A percentile compares a stretch with the other conserved stretches of the same genome.
Conservation (phyloP, 1,140 invertebrate genomes). For the Polyergus mexicanus region DNA sequence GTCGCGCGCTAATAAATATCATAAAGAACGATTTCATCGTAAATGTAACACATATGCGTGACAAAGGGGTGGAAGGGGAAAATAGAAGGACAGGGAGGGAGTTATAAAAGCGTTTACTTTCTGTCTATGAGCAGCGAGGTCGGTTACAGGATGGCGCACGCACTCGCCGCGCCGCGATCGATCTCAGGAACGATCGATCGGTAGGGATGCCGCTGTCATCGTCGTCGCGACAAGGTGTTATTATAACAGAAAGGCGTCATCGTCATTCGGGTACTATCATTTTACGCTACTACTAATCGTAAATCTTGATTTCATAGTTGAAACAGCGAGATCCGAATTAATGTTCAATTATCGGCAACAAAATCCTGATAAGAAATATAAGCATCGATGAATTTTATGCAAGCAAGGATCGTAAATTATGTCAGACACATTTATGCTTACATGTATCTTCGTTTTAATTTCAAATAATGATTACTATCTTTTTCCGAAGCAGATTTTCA, state of each 20-base stretch:
- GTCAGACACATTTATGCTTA: background rate
- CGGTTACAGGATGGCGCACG: slow-evolving; percentile 68
- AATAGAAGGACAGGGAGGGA: slow-evolving; percentile 22
- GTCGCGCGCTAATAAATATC: slow-evolving; percentile 55
- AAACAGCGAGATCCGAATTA: slow-evolving; percentile 62
- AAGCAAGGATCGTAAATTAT: background rate
- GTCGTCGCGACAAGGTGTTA: slow-evolving; percentile 41
- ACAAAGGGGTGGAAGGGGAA: slow-evolving; percentile 4
- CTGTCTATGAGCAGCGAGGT: slow-evolving; percentile 40
- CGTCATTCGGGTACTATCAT: slow-evolving; percentile 43
- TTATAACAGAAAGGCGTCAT: slow-evolving; percentile 35
- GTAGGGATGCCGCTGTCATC: slow-evolving; percentile 66
- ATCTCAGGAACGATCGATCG: slow-evolving; percentile 69
- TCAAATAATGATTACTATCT: background rate
- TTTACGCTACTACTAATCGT: slow-evolving; percentile 69
- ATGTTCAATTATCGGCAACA: slow-evolving; percentile 53
- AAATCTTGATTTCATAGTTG: slow-evolving; percentile 55
- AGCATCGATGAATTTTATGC: slow-evolving; percentile 24
- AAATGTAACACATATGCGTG: slow-evolving; percentile 53
- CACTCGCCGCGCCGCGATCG: slow-evolving; percentile 67
- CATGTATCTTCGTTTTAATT: background rate
- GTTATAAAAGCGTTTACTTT: slow-evolving; percentile 60
- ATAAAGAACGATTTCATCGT: slow-evolving; percentile 51
- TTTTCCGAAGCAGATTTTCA: background rate
- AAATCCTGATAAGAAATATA: slow-evolving; percentile 59